Percentiles rank a stretch among this genome's conserved stretches.
Conservation (phyloP, 2,113 vertebrate genomes). For the Colaptes auratus region DNA sequence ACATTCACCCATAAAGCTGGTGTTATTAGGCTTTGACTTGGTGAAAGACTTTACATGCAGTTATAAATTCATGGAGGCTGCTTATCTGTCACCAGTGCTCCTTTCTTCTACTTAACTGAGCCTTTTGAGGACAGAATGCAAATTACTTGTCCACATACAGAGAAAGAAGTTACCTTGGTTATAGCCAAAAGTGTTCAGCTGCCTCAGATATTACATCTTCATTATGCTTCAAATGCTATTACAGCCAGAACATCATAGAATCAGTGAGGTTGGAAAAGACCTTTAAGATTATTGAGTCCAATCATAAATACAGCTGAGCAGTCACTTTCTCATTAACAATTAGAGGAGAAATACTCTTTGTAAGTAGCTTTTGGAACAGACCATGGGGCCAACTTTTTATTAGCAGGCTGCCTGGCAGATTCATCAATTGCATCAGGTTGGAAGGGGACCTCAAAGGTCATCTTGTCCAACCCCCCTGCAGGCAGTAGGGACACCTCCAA, state of each 20-base stretch:
- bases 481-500: too few relatives aligned
- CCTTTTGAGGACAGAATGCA: background rate
- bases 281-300: too few relatives aligned
- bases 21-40: background rate
- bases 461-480: too few relatives aligned
- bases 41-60: background rate
- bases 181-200: background rate
- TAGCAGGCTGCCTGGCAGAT: background rate
- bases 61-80: background rate
- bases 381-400: rapidly evolving
- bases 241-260: background rate
- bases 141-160: background rate
- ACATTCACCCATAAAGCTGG: background rate
- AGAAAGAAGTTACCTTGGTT: background rate
- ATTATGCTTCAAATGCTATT: background rate
- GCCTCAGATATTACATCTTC: background rate
- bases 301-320: background rate
- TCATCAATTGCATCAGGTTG: too few relatives aligned
- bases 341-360: background rate
- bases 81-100: background rate
- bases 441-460: too few relatives aligned
- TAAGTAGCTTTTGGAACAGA: background rate
- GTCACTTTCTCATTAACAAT: background rate
- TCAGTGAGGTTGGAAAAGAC: too few relatives aligned
- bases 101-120: background rate